These are phyloP conservation scores for Hafferia zeledoni DNA, from an alignment of 2,797 vertebrate species.

Conservation along the genomic window DNA sequence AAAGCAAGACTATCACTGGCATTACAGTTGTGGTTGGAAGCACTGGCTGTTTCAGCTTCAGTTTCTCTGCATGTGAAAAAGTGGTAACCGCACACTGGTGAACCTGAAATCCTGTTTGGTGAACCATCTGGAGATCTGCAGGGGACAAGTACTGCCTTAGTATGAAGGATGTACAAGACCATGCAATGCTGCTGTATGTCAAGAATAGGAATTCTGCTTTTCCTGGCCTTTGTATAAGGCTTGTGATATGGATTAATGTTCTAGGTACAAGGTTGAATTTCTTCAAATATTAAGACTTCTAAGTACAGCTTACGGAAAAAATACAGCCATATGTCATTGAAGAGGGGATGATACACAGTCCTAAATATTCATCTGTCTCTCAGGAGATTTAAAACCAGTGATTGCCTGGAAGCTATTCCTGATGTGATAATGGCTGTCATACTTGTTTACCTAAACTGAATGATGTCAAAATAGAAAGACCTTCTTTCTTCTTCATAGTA, in stretches of 20 bases:
- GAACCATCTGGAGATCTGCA: not conserved
- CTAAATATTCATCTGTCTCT: not conserved
- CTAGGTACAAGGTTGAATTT: not conserved
- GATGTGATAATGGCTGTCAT: slow-evolving; percentile 21
- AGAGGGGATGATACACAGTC: not conserved
- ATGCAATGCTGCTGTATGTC: not conserved
- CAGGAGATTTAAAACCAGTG: not conserved
- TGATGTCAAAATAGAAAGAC: slow-evolving; percentile 20
- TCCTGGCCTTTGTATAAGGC: not conserved
- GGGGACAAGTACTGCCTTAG: not conserved
- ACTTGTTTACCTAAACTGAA: slow-evolving; percentile 16
- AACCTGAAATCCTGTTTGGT: not conserved
- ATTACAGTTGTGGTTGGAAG: not conserved
- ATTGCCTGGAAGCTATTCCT: slow-evolving; percentile 8
- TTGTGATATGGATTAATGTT: not conserved
- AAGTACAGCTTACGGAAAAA: not conserved
- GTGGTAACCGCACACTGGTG: not conserved
- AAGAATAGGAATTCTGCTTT: not conserved
- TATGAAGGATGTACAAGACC: not conserved
- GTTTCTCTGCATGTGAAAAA: not conserved
- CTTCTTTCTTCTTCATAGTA: not conserved
- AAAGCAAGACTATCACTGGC: not conserved
- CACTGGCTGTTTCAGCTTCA: not conserved
- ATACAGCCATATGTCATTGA: not conserved
- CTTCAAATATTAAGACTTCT: not conserved